Evolutionary conservation across 2,113 vertebrate genomes (phyloP).

Genomic region (Chamaetylas fuelleborni): DNA sequence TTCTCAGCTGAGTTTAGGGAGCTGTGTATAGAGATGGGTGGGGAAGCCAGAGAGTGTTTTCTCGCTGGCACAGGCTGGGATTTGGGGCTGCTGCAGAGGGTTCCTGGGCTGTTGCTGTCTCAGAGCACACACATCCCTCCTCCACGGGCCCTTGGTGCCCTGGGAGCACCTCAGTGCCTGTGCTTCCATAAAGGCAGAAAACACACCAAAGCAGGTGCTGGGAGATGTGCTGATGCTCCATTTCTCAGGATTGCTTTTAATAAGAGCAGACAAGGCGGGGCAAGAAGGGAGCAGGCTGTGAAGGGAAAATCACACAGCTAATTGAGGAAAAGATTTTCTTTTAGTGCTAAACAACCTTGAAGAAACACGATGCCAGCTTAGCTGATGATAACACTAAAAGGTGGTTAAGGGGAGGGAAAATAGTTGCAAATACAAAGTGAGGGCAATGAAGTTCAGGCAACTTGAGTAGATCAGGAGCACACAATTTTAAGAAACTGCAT

Average conservation of each 20-base stretch:
- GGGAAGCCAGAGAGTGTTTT: background rate
- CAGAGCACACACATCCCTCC: background rate
- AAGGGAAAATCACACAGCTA: background rate
- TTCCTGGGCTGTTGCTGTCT: background rate
- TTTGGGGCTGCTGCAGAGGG: background rate
- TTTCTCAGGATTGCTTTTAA: background rate
- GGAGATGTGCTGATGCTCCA: background rate
- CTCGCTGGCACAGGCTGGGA: background rate
- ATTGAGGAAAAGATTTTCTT: background rate
- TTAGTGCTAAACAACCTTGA: background rate
- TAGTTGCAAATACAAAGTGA: background rate
- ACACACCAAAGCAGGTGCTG: background rate
- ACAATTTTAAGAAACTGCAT: background rate
- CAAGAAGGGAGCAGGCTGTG: background rate
- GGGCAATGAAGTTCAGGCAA: background rate
- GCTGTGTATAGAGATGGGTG: background rate
- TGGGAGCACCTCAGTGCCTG: background rate
- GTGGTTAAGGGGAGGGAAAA: background rate
- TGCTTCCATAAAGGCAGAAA: background rate
- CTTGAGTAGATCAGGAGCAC: background rate
- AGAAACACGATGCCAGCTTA: background rate
- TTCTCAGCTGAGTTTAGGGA: background rate
- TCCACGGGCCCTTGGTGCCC: background rate
- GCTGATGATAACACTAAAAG: background rate
- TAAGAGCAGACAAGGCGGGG: background rate